Conservation (phyloP, 2,888 invertebrate genomes). For the Strigamia transsilvanica region DNA sequence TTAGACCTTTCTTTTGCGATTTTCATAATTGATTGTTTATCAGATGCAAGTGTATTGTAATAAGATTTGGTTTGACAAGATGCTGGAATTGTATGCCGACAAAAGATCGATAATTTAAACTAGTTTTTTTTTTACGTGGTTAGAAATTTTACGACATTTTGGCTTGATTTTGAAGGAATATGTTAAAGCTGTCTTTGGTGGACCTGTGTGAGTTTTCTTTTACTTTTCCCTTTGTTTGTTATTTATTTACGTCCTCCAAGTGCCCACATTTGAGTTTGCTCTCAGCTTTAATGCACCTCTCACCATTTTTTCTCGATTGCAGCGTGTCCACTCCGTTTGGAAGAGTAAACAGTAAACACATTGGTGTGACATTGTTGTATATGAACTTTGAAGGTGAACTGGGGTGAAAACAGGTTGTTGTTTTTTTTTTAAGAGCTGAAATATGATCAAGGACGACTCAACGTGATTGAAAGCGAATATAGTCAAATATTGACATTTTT, state of each 20-base stretch:
- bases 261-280: constrained; percentile 22
- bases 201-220: not conserved
- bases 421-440: not conserved
- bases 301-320: constrained; percentile 7
- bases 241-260: constrained; percentile 16
- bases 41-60: constrained; percentile 8
- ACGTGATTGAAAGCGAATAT: not conserved
- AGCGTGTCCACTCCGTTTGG: constrained; percentile 8
- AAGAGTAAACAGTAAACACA: not conserved
- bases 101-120: constrained; percentile 24
- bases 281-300: constrained; percentile 28
- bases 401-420: not conserved
- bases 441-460: not conserved
- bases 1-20: not conserved
- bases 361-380: constrained; percentile 9
- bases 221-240: not conserved
- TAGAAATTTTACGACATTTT: not conserved
- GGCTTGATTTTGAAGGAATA: not conserved
- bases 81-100: not conserved
- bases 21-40: constrained; percentile 48
- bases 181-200: not conserved
- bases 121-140: not conserved
- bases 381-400: not conserved
- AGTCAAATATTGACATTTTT: constrained; percentile 6
- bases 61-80: not conserved